Conservation (phyloP, 2,113 vertebrate genomes). For the Gobio gobio region DNA sequence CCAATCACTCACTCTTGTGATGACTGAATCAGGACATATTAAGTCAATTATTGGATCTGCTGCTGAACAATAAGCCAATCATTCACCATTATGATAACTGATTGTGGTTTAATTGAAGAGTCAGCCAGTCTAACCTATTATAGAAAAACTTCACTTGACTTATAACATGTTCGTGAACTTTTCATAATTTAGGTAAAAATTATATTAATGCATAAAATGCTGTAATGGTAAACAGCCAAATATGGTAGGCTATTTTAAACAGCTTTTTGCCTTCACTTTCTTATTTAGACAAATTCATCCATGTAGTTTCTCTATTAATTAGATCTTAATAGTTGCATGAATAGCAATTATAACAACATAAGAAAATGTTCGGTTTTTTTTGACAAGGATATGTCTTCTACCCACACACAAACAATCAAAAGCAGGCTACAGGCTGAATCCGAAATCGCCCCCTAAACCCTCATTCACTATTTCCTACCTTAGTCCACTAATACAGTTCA, state of each 20-base stretch:
- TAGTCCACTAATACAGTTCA: too few relatives aligned
- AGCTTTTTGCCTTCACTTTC: too few relatives aligned
- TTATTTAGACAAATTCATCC: too few relatives aligned
- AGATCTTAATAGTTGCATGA: not conserved
- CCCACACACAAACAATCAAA: not conserved
- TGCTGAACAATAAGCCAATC: not conserved
- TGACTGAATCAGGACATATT: not conserved
- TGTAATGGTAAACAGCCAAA: too few relatives aligned
- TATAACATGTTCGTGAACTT: not conserved
- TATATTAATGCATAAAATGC: not conserved
- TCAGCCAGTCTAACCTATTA: not conserved
- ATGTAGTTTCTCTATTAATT: not conserved
- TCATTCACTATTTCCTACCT: too few relatives aligned
- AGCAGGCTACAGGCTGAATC: not conserved
- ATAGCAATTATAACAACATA: too few relatives aligned
- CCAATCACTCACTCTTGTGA: not conserved
- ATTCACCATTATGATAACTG: not conserved
- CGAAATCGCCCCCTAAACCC: too few relatives aligned
- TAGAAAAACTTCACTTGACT: not conserved
- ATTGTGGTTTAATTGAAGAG: not conserved
- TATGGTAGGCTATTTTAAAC: too few relatives aligned
- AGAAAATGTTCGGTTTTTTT: too few relatives aligned
- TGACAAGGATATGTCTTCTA: not conserved
- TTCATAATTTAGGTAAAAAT: not conserved
- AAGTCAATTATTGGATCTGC: not conserved